These are phyloP conservation scores for Cossypha polioptera DNA, from an alignment of 2,797 vertebrate species.

Conservation along the genomic window DNA sequence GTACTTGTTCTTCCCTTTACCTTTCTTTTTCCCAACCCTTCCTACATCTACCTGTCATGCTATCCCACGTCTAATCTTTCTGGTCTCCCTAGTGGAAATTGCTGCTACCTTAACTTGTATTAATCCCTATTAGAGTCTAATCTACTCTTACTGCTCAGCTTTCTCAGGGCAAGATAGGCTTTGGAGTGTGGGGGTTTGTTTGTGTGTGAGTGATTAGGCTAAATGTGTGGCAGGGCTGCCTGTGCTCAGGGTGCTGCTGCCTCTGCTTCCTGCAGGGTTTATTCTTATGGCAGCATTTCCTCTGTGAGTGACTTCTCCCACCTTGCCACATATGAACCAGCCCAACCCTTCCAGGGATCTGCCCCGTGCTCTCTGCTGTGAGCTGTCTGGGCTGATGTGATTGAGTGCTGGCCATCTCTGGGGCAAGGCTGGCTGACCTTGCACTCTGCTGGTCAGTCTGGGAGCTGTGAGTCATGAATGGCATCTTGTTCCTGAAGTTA, in stretches of 20 bases:
- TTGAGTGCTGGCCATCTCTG: not conserved
- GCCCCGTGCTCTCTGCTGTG: not conserved
- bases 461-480: not conserved
- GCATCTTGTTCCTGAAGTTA: not conserved
- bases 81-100: not conserved
- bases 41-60: not conserved
- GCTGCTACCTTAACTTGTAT: constrained; percentile 22
- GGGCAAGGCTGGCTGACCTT: not conserved
- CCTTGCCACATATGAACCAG: too few species aligned
- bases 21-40: not conserved
- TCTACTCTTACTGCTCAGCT: constrained; percentile 38
- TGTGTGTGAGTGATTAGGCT: not conserved
- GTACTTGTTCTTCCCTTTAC: not conserved
- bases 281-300: not conserved
- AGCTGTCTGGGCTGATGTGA: not conserved
- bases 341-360: not conserved
- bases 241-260: rapidly evolving
- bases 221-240: not conserved
- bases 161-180: constrained; percentile 13
- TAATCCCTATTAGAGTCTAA: constrained; percentile 63
- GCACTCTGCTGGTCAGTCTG: not conserved
- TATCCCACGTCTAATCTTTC: not conserved
- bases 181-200: not conserved
- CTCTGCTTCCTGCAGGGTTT: not conserved
- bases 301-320: not conserved